Percentiles rank a stretch among this genome's conserved stretches.
These are phyloP conservation scores for Cyclopterus lumpus DNA, from an alignment of 2,797 vertebrate genomes.

Conservation along the genomic window DNA sequence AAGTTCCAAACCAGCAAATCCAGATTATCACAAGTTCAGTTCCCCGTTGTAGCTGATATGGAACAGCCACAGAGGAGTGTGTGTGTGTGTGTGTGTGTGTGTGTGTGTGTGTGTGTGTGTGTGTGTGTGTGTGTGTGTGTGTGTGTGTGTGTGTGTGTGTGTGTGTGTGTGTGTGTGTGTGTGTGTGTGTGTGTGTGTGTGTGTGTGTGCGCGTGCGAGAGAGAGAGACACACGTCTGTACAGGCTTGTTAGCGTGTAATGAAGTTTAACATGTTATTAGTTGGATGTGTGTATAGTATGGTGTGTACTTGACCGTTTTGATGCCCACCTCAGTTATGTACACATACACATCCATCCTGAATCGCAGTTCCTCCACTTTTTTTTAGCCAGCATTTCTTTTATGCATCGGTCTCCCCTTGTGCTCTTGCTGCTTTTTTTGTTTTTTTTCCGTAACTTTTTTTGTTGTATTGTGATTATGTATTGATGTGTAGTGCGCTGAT, in stretches of 20 bases:
- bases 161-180: background rate
- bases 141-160: background rate
- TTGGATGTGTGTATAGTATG: background rate
- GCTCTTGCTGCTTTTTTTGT: slow-evolving; percentile 44
- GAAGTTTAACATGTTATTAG: background rate
- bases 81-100: background rate
- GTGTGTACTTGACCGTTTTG: background rate
- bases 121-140: background rate
- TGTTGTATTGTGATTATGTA: slow-evolving; percentile 63
- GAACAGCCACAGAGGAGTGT: slow-evolving; percentile 35
- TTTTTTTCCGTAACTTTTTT: too few species aligned
- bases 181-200: background rate
- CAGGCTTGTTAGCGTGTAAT: background rate
- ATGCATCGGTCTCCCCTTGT: slow-evolving; percentile 42
- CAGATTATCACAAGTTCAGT: slow-evolving; percentile 70
- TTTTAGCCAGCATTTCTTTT: background rate
- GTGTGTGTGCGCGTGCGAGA: too few species aligned
- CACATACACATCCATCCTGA: slow-evolving; percentile 16
- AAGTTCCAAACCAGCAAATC: slow-evolving; percentile 69
- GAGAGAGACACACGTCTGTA: background rate
- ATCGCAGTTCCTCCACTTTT: background rate
- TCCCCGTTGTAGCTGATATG: slow-evolving; percentile 58
- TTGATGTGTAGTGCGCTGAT: slow-evolving; percentile 58
- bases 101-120: slow-evolving; percentile 22
- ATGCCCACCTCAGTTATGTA: background rate